Percentiles rank a stretch among this genome's conserved stretches.
Conservation (phyloP, 2,113 vertebrate species). For the Phoenicopterus ruber region DNA sequence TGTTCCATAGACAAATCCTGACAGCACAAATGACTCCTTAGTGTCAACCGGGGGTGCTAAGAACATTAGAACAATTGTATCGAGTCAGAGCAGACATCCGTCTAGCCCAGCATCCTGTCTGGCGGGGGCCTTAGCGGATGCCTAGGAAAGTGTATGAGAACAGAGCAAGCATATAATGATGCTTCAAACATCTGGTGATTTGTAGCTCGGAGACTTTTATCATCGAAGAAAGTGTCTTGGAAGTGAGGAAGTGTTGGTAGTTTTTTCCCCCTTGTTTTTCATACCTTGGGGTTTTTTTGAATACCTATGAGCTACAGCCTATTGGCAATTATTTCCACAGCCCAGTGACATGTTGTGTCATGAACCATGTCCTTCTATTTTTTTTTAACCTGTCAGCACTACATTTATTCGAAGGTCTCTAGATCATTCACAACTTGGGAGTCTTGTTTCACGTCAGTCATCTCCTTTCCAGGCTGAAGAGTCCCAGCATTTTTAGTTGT, state of each 20-base stretch:
- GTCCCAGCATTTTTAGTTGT: neutral
- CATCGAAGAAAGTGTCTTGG: neutral
- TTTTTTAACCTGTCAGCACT: neutral
- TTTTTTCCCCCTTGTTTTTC: neutral
- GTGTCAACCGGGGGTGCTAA: conserved; percentile 21
- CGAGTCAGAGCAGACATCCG: conserved; percentile 51
- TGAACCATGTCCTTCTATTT: neutral
- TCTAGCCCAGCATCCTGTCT: conserved; percentile 52
- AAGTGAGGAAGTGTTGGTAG: neutral
- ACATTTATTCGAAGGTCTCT: neutral
- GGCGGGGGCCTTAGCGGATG: neutral
- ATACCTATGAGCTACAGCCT: neutral
- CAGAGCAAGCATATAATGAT: neutral
- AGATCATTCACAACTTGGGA: neutral
- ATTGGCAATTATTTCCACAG: neutral
- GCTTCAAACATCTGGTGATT: conserved; percentile 33
- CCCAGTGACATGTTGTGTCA: neutral
- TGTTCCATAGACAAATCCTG: conserved; percentile 3
- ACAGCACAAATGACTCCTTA: neutral
- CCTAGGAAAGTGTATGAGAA: neutral
- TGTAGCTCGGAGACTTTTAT: neutral
- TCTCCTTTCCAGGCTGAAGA: neutral
- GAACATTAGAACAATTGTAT: conserved; percentile 54
- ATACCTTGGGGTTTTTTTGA: neutral
- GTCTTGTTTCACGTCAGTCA: neutral